Evolutionary conservation across 2,797 vertebrate genomes (phyloP), one percentile per base, ranked within the genome.

Genomic region (Spizella passerina): DNA sequence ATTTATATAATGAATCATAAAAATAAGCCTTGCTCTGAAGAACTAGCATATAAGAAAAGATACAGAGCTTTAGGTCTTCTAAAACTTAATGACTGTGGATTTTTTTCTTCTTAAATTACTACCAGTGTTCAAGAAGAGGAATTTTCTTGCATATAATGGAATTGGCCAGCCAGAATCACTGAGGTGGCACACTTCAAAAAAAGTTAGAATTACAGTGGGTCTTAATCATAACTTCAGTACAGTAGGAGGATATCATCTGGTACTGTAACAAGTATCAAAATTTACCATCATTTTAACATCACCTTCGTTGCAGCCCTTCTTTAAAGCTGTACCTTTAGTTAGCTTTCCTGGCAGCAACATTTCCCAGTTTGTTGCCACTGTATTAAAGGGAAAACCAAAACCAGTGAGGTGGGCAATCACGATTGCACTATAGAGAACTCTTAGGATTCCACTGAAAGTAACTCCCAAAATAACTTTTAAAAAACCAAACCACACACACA

Each of bases 391-490:
- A 78, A 72, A 65, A 26, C 52, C 36, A 66, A 73, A 80, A n/a
- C 8, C 16, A 2, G 21, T 0, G 0, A 92, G 70, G 72, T 19
- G 50, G 19, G 43, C 38, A 92, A 30, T 27, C 65, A 19, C 0
- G 0, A 32, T 59, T 68, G 55, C 16, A 3, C 57, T 4, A 2
- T 5, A 22, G 27, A 47, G 30, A 77, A 59, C 2, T 1, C 46
- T 57, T 60, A 89, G 86, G 49, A 93, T 71, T 85, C 79, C 43
- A 55, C 61, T 63, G 76, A 72, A 96, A 92, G 15, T 47, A 30
- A 30, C 9, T 85, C 92, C 47, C 26, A 85, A 86, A 93, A 87
- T 85, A 81, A 78, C 86, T 85, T 80, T 63, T 0, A 0, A 44
- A 66, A 52, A 56, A 27, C 5, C 19, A 21, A 12, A 0, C 14